Conservation (phyloP, 2,797 vertebrate genomes). For the Poliocrania exsul region DNA sequence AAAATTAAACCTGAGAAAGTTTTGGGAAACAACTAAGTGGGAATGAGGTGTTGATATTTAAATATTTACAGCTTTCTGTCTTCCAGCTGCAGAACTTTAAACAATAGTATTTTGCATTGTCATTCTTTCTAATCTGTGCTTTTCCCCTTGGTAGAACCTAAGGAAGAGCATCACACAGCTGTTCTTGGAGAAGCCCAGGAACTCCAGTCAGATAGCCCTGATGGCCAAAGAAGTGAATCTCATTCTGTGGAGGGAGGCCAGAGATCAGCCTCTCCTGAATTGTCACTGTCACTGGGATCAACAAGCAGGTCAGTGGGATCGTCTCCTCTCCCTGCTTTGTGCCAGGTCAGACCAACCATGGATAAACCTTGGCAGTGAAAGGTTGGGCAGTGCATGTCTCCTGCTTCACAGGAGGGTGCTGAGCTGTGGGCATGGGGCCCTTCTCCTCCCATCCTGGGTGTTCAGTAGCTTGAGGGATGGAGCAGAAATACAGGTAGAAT, state of each 20-base stretch:
- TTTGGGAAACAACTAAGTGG: neutral
- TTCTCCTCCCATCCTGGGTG: neutral
- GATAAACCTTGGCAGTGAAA: rapidly evolving
- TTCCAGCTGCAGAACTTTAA: neutral
- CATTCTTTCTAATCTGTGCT: neutral
- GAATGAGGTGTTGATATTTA: neutral
- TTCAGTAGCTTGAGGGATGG: neutral
- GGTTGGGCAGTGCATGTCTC: rapidly evolving
- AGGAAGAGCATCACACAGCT: neutral
- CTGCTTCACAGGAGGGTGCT: neutral
- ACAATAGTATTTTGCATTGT: neutral
- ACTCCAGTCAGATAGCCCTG: neutral
- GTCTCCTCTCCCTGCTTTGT: neutral
- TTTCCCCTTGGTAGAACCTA: slow-evolving; percentile 15
- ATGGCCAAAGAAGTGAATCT: neutral
- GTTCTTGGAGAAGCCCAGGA: neutral
- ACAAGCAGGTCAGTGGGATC: slow-evolving; percentile 65
- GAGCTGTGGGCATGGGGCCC: rapidly evolving
- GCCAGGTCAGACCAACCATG: rapidly evolving
- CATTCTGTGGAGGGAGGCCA: neutral
- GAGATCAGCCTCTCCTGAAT: neutral
- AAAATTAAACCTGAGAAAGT: neutral
- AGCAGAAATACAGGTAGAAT: neutral
- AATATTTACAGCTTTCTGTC: neutral
- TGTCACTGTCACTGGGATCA: slow-evolving; percentile 10